Base-by-base conservation (phyloP, 1,140 invertebrate species). In the Calephelis virginiensis region DNA sequence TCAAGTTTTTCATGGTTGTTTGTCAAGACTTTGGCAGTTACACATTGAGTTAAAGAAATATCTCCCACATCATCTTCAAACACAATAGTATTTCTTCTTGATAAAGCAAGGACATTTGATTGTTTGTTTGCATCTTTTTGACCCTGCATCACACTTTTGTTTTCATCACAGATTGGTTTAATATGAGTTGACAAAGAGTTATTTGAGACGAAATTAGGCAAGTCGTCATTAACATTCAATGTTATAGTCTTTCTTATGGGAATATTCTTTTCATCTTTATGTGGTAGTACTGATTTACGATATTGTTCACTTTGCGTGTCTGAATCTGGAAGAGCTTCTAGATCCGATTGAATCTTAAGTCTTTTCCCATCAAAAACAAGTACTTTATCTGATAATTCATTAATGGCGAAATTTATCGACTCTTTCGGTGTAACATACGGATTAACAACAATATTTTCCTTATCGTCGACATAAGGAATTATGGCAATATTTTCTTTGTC, bases 401-500 rank as follows among this genome's bases (percentile, higher is more conserved):
- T 86, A 5, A 85, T 64, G 11, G 78, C 78, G 63, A 88, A 90
- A 63, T 86, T 85, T 12, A 67, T 65, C 0, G 80, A 66, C 63
- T 85, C 82, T 14, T 71, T 68, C 2, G 85, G 82, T 0, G 80
- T 63, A 8, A 75, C 61, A 56, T 88, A 90, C 0, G 87, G 85
- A 68, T 87, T 86, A 5, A 87, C 13, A 8, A 65, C 77, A 46
- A 89, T 87, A 79, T 90, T 90, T 56, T 89, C 85, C 72, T 90
- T 89, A 72, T 90, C 84, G 1, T 68, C 70, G 6, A 75, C 61
- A 56, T 86, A 90, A 0, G 85, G 85, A 67, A 86, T 86, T 1
- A 87, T 28, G 6, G 64, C 78, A 48, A 89, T 87, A 79, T 89
- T 90, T 56, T 89, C 85, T 73, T 90, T 89, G 72, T 89, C 83